Base-by-base conservation (phyloP, 2,113 vertebrate genomes). In the Bambusicola thoracicus region DNA sequence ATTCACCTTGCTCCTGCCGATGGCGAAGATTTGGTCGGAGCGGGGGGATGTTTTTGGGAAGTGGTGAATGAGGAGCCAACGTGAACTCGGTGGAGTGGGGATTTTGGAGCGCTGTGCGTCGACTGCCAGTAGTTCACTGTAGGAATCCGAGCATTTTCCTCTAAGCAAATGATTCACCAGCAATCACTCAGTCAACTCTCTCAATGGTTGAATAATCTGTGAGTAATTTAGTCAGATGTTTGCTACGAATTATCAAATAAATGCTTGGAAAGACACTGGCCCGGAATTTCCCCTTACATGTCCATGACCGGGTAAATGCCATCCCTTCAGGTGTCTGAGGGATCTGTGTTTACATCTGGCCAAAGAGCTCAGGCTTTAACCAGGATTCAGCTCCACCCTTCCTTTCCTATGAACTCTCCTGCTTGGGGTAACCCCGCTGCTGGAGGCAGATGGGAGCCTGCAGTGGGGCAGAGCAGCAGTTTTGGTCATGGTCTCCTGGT, bases 151-250 rank as follows among this genome's bases (percentile, higher is more conserved):
- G 87, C 65, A 91, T 95, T 94, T 91, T 83, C 27, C 82, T 94
- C 91, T 72, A 76, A 91, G 89, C 85, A 94, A 96, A 90, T 94
- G 95, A 94, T 95, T 96, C 95, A 92, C 82, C 75, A 86, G 79
- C 78, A 95, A 94, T 93, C 91, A 55, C 83, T 94, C 91, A 85
- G 82, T 73, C 91, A 85, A 30, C 79, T 92, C 70, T 74, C 76
- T 66, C 0, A 0, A 63, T 85, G 81, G 81, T 78, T 95, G 91
- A 91, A 92, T 92, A 97, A 85, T 87, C 55, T 63, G 72, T 80
- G 89, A 95, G 81, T 85, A 92, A 94, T 94, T 92, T 94, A 80
- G 68, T 74, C 87, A 91, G 85, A 68, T 78, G 79, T 83, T 96
- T 91, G 87, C 73, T 90, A 91, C 5, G 4, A 73, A 80, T 30